A percentile compares a stretch with the other conserved stretches of the same genome.
Conservation (phyloP, 92 coral and sea anemone genomes). For the Epizoanthus stellaris region DNA sequence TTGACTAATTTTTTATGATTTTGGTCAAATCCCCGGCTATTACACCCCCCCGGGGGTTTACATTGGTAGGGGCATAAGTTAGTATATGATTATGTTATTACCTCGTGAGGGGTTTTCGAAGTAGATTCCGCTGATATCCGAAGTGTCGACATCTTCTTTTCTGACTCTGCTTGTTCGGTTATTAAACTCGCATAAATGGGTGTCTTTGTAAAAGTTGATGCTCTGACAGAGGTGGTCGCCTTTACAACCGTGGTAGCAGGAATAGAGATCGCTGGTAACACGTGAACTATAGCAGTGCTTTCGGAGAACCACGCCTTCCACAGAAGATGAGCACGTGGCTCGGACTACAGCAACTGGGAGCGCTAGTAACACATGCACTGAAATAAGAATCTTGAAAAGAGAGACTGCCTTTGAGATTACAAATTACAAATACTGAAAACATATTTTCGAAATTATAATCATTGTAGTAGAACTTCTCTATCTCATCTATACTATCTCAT, state of each 20-base stretch:
- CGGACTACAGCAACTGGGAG: neutral
- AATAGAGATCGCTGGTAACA: conserved; percentile 12
- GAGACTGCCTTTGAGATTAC: neutral
- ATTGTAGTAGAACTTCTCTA: too few species aligned
- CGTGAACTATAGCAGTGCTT: conserved; percentile 24
- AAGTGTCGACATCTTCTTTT: neutral
- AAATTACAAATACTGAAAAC: neutral
- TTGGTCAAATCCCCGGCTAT: too few species aligned
- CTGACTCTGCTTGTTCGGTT: conserved; percentile 42
- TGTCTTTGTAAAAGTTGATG: conserved; percentile 49
- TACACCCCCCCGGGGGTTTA: too few species aligned
- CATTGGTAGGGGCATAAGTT: too few species aligned
- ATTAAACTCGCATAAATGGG: conserved; percentile 43
- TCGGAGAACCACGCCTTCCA: conserved; percentile 45
- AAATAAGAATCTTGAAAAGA: neutral
- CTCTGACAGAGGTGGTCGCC: conserved; percentile 48
- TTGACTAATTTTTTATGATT: too few species aligned
- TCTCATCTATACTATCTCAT: too few species aligned
- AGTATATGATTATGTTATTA: neutral
- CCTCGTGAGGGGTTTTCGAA: conserved; percentile 59
- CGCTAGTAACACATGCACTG: neutral
- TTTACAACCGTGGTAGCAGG: conserved; percentile 49
- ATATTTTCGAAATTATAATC: neutral
- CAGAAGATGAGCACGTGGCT: conserved; percentile 34
- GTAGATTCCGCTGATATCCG: conserved; percentile 25